phyloP scores from a whole-genome alignment of 2,797 vertebrate species.

The Clarias laeviceps region DNA sequence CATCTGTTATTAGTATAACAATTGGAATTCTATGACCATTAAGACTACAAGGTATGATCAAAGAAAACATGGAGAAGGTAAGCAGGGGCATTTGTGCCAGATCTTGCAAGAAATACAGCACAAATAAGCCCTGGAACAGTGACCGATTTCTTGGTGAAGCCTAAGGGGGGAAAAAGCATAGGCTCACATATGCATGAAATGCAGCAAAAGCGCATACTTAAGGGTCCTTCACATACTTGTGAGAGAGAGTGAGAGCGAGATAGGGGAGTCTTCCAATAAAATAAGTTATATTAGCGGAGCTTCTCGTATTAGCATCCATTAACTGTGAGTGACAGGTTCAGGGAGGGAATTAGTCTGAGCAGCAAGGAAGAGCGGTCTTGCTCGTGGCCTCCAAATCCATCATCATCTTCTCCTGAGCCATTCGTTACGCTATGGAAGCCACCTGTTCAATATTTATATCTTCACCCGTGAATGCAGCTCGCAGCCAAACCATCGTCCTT shows the following conservation, averaged over 20 bases:
- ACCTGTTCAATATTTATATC: conserved; percentile 58
- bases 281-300: conserved; percentile 36
- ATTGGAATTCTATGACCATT: neutral
- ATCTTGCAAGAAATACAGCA: neutral
- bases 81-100: neutral
- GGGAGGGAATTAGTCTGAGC: conserved; percentile 43
- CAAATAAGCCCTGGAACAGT: neutral
- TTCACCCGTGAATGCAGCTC: conserved; percentile 24
- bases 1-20: neutral
- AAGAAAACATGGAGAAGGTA: neutral
- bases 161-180: neutral
- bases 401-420: conserved; percentile 47
- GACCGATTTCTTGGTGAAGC: neutral
- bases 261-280: conserved; percentile 10
- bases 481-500: conserved; percentile 29
- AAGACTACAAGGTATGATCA: neutral
- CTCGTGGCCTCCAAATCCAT: conserved; percentile 47
- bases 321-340: conserved; percentile 51
- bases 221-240: neutral
- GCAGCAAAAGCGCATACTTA: neutral
- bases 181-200: neutral
- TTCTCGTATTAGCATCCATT: conserved; percentile 53
- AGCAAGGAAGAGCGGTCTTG: conserved; percentile 32
- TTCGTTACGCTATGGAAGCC: conserved; percentile 42
- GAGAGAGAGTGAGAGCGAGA: neutral